phyloP scores from a whole-genome alignment of 2,888 invertebrate genomes.

The Epirrhoe tristata region DNA sequence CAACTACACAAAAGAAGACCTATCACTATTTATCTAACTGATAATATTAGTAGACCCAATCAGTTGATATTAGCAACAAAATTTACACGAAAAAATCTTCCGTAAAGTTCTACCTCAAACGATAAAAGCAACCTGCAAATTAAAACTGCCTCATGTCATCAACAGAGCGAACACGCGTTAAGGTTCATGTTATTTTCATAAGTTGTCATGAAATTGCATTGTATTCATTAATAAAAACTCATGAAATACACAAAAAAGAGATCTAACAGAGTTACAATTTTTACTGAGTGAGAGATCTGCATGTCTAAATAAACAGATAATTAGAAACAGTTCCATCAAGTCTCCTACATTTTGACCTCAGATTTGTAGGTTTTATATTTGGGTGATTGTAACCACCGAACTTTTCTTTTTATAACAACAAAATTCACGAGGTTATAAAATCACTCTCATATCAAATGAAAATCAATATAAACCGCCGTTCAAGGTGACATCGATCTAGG shows the following conservation, averaged over 20 bases:
- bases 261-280: too few relatives aligned
- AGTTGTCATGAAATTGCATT: too few relatives aligned
- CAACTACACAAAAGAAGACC: neutral
- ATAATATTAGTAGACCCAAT: neutral
- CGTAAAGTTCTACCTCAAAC: conserved; percentile 17
- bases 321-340: too few relatives aligned
- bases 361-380: neutral
- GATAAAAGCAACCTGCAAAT: conserved; percentile 1
- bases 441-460: neutral
- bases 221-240: neutral
- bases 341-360: neutral
- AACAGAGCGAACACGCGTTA: too few relatives aligned
- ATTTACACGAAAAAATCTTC: conserved; percentile 15
- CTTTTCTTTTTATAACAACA: neutral
- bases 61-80: conserved; percentile 16
- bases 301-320: too few relatives aligned
- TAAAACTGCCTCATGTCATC: conserved; percentile 1
- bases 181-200: too few relatives aligned
- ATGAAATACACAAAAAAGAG: too few relatives aligned
- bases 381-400: neutral
- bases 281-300: too few relatives aligned
- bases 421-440: neutral
- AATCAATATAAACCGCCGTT: too few relatives aligned
- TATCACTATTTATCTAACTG: neutral
- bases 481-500: too few relatives aligned